These are phyloP conservation scores for Panagrolaimus sp. DNA, from an alignment of 1,140 invertebrate genomes.

Conservation along the genomic window DNA sequence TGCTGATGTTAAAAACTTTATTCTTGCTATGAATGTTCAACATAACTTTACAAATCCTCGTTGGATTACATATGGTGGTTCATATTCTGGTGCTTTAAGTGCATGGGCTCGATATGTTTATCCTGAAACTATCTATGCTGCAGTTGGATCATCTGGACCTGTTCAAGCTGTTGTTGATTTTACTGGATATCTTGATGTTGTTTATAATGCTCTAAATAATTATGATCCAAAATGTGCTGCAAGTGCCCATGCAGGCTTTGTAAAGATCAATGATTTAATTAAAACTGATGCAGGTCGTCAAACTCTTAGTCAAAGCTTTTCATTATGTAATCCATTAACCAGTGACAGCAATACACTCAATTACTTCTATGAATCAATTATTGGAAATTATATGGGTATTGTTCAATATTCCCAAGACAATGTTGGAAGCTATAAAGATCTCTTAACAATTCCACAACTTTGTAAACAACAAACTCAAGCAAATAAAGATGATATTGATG, in stretches of 20 bases:
- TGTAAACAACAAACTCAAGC: constrained; percentile 1
- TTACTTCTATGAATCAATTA: constrained; percentile 21
- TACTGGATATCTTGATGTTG: constrained; percentile 3
- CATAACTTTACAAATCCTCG: constrained; percentile 60
- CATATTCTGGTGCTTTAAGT: constrained; percentile 72
- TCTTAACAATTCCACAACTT: not conserved
- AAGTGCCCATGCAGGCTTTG: not conserved
- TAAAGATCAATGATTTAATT: not conserved
- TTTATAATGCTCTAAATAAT: constrained; percentile 3
- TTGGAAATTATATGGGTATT: constrained; percentile 15
- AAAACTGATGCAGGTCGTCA: constrained; percentile 4
- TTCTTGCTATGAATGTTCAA: constrained; percentile 36
- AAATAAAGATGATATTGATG: constrained; percentile 16
- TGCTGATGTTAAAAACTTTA: constrained; percentile 44
- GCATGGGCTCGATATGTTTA: constrained; percentile 84
- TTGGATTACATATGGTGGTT: constrained; percentile 86
- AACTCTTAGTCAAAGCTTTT: constrained; percentile 21
- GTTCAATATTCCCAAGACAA: constrained; percentile 5
- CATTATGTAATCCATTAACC: constrained; percentile 30
- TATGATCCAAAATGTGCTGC: constrained; percentile 6
- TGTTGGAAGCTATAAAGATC: not conserved
- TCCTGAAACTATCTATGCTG: constrained; percentile 74
- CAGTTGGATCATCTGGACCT: constrained; percentile 65
- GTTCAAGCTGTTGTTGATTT: no score
- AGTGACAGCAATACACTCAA: constrained; percentile 25